Evolutionary conservation across 2,888 invertebrate genomes (phyloP), one percentile per base, ranked within the genome.

Genomic region (Belgica antarctica): DNA sequence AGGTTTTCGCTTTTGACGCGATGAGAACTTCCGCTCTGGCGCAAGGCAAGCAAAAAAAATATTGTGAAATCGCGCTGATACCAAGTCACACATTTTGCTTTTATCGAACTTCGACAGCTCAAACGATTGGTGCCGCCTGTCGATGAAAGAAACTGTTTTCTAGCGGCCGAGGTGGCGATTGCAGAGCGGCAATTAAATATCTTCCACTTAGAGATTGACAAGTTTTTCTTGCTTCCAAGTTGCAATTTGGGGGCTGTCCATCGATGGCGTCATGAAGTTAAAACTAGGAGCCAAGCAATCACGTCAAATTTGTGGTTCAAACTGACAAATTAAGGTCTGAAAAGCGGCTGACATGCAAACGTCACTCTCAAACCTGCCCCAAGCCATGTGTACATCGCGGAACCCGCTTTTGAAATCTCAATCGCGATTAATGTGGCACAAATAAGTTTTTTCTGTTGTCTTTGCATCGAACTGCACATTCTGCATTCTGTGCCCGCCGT

Each of bases 401-500:
- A 41, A 41, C 41, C 15, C 41, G 41, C 41, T 41, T n/a, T 41
- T 41, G 41, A 41, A 52, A 52, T 52, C 52, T 17, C 22, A 52
- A 41, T 41, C 41, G 52, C 7, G 52, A 52, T 52, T 22, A 52
- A 52, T 41, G 41, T n/a, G 41, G 15, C 41, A 12, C 41, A 41
- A 41, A 41, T 41, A n/a, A 12, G 3, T 41, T 41, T 41, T 7
- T 41, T 52, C 22, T 17, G 17, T 52, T 22, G 52, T 22, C 17
- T 19, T 52, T 12, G 41, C 12, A 41, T 41, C 41, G 7, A 41
- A 41, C 10, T n/a, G n/a, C 41, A 41, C n/a, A n/a, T n/a, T n/a
- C n/a, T n/a, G n/a, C n/a, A n/a, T n/a, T n/a, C n/a, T n/a, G n/a
- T n/a, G n/a, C n/a, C n/a, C 4, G 31, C 31, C 31, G 31, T 10